Percentiles rank a stretch among this genome's conserved stretches.
These are phyloP conservation scores for Himalopsyche kuldschensis DNA, from an alignment of 2,888 invertebrate species.

Conservation along the genomic window DNA sequence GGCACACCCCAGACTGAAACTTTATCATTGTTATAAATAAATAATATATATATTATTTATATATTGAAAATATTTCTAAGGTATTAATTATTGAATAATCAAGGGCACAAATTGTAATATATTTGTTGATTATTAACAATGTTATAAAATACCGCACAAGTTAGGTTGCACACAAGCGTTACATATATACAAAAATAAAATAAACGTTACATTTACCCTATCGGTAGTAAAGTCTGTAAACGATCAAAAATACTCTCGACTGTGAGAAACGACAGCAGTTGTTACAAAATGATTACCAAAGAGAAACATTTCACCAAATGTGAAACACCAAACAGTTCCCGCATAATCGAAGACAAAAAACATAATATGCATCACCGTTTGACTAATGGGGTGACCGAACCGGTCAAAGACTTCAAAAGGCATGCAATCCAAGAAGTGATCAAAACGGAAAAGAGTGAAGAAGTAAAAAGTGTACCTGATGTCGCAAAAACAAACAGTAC, in stretches of 20 bases:
- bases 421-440: slow-evolving; percentile 53
- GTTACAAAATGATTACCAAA: slow-evolving; percentile 36
- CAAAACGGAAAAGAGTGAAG: slow-evolving; percentile 49
- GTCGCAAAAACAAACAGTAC: slow-evolving; percentile 11
- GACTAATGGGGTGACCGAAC: slow-evolving; percentile 28
- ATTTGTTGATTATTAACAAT: slow-evolving; percentile 14
- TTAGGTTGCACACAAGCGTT: not conserved
- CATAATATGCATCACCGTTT: slow-evolving; percentile 14
- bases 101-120: slow-evolving; percentile 29
- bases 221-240: not conserved
- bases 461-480: slow-evolving; percentile 16
- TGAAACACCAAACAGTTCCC: slow-evolving; percentile 57
- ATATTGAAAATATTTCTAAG: slow-evolving; percentile 3
- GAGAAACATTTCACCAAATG: slow-evolving; percentile 56
- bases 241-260: not conserved
- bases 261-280: not conserved
- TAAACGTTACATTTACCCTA: not conserved
- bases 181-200: not conserved
- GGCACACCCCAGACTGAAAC: slow-evolving; percentile 34
- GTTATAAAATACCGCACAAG: slow-evolving; percentile 14
- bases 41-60: not conserved
- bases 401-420: slow-evolving; percentile 50
- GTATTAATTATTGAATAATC: slow-evolving; percentile 21
- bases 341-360: slow-evolving; percentile 55
- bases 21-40: slow-evolving; percentile 32